Evolutionary conservation across 2,113 vertebrate genomes (phyloP), one percentile per base, ranked within the genome.

Genomic region (Vulpes lagopus): DNA sequence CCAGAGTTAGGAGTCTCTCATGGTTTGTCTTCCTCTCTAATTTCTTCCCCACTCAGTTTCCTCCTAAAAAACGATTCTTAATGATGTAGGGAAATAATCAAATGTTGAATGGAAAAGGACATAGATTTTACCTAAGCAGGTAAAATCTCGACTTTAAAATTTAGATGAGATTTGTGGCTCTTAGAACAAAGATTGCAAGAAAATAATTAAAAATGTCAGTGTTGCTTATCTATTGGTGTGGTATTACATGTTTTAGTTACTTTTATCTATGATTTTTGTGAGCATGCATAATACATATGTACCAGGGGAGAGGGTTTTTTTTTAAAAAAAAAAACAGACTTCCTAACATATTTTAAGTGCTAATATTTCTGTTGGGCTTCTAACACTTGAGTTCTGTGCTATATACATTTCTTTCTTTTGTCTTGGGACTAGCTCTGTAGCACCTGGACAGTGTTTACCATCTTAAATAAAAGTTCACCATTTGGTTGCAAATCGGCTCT

Each of bases 141-240:
- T 83, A n/a, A 27, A 79, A 89, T 90, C 74, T 15, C 55, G 78
- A 16, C 95, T 85, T 95, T 95, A 90, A 95, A 95, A 32, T 74
- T 27, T 73, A 49, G 57, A 30, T 9, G 64, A 23, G 16, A 32
- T 35, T 92, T 60, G 80, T 89, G n/a, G 60, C 62, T 57, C 43
- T 59, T 43, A 76, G 51, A 65, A 81, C 64, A 96, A 87, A 96
- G 62, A 57, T 79, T 67, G 49, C 23, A 71, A 92, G 43, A 51
- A 90, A 94, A 65, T 93, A 57, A 93, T 64, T 71, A 15, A 67
- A 84, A 85, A 85, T 93, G 64, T 91, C 19, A 62, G 27, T 85
- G 51, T 17, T 79, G 15, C 32, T 96, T 93, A 51, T 38, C 35
- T 93, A 6, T 94, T 76, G n/a, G 30, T 94, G 17, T 78, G 12